Evolutionary conservation across 2,888 invertebrate genomes (phyloP).

Genomic region (Orgyia antiqua): DNA sequence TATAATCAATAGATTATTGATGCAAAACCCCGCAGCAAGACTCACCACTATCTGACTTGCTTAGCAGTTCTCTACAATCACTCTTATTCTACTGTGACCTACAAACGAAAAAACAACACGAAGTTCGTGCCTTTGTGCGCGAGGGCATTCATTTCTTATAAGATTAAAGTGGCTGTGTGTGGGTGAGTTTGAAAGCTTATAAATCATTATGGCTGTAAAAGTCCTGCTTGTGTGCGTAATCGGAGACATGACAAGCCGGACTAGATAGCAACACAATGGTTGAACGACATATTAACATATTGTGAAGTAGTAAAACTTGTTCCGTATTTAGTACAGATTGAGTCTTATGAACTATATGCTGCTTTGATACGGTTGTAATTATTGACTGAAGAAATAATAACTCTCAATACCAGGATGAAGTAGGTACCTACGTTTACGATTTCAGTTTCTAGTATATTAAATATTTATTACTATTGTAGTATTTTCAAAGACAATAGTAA

Average conservation of each 20-base stretch:
- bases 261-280: constrained; percentile 55
- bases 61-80: constrained; percentile 30
- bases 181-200: constrained; percentile 62
- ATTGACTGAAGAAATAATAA: too few relatives aligned
- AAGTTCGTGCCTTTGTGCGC: constrained; percentile 35
- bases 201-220: constrained; percentile 46
- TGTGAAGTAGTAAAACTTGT: constrained; percentile 28
- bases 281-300: constrained; percentile 48
- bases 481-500: constrained; percentile 16
- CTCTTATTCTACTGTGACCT: constrained; percentile 44
- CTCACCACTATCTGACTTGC: too few relatives aligned
- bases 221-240: constrained; percentile 34
- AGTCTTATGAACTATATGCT: constrained; percentile 9
- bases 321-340: constrained; percentile 15
- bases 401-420: too few relatives aligned
- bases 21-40: too few relatives aligned
- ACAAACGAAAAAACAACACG: constrained; percentile 59
- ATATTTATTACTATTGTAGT: not conserved
- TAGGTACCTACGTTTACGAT: too few relatives aligned
- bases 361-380: constrained; percentile 8
- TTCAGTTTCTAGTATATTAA: too few relatives aligned
- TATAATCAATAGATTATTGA: too few relatives aligned
- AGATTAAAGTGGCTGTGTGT: constrained; percentile 33
- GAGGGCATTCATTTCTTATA: constrained; percentile 34
- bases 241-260: constrained; percentile 42